These are phyloP conservation scores for Syngnathoides biaculeatus DNA, from an alignment of 2,113 vertebrate species.

Conservation along the genomic window DNA sequence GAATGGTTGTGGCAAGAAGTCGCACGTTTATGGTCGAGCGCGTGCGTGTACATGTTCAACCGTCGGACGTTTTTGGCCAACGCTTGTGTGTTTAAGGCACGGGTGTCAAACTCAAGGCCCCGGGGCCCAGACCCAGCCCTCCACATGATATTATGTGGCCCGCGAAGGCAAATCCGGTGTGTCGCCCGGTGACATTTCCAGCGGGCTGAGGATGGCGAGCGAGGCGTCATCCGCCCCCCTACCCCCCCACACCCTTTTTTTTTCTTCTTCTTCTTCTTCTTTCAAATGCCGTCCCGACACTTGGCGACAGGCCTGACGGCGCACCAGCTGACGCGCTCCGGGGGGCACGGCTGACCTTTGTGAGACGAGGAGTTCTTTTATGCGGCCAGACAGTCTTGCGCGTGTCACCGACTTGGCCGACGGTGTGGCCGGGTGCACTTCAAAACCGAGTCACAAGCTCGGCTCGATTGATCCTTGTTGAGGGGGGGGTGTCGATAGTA, in stretches of 20 bases:
- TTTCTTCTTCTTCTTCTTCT: neutral
- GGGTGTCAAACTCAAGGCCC: too few species aligned
- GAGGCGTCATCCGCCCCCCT: slow-evolving; percentile 40
- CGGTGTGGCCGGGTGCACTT: neutral
- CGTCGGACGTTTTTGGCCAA: too few species aligned
- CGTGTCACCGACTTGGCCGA: neutral
- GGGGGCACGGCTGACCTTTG: slow-evolving; percentile 38
- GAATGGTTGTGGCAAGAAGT: too few species aligned
- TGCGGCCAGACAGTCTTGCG: neutral
- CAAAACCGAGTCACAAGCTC: neutral
- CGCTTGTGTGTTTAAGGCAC: too few species aligned
- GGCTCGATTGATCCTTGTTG: neutral
- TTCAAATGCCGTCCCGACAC: neutral
- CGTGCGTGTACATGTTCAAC: too few species aligned
- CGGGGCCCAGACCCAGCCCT: too few species aligned
- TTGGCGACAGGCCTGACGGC: slow-evolving; percentile 13
- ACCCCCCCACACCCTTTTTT: slow-evolving; percentile 33
- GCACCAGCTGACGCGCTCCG: slow-evolving; percentile 9
- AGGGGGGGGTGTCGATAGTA: neutral
- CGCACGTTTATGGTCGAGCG: too few species aligned
- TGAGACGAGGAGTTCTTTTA: slow-evolving; percentile 2
- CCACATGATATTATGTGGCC: too few species aligned
- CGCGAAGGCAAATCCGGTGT: too few species aligned
- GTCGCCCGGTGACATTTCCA: slow-evolving; percentile 10
- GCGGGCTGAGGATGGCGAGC: slow-evolving; percentile 34